A percentile compares a stretch with the other conserved stretches of the same genome.
phyloP scores from a whole-genome alignment of 2,888 invertebrate species.

The Timandra comae region DNA sequence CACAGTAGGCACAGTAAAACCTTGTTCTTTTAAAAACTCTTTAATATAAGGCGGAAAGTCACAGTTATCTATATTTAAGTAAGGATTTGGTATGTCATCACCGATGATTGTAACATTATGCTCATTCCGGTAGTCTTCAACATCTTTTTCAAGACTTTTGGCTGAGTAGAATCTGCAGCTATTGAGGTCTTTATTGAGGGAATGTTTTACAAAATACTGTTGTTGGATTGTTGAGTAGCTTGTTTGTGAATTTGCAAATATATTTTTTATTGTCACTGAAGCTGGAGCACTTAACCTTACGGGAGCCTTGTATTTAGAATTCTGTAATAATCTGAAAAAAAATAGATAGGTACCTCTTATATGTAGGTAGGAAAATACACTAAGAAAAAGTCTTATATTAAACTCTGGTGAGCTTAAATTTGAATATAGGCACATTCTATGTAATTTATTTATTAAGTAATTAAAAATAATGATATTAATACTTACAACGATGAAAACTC shows the following conservation, averaged over 20 bases:
- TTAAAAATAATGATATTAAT: slow-evolving; percentile 1
- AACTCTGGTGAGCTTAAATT: neutral
- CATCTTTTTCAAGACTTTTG: slow-evolving; percentile 58
- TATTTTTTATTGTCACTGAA: slow-evolving; percentile 22
- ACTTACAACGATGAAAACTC: slow-evolving; percentile 50
- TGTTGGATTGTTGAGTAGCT: slow-evolving; percentile 26
- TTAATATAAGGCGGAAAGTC: slow-evolving; percentile 85
- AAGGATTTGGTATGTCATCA: slow-evolving; percentile 82
- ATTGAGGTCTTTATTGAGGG: slow-evolving; percentile 10
- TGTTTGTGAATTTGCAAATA: slow-evolving; percentile 10
- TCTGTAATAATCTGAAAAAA: slow-evolving; percentile 42
- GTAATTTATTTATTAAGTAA: slow-evolving; percentile 2
- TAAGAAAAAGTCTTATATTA: too few relatives aligned
- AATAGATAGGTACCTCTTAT: too few relatives aligned
- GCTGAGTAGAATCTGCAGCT: slow-evolving; percentile 40
- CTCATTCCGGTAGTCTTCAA: slow-evolving; percentile 78
- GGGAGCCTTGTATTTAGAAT: slow-evolving; percentile 23
- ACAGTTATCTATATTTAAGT: slow-evolving; percentile 84
- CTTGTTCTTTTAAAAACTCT: slow-evolving; percentile 77
- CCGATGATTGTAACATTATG: slow-evolving; percentile 86
- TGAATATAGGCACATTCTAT: too few relatives aligned
- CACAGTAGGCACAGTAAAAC: slow-evolving; percentile 84
- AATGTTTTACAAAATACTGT: slow-evolving; percentile 19
- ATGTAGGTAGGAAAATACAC: too few relatives aligned
- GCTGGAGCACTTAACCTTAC: slow-evolving; percentile 9